Evolutionary conservation across 2,888 invertebrate species (phyloP), one percentile per base, ranked within the genome.

Genomic region (Acheta domesticus): DNA sequence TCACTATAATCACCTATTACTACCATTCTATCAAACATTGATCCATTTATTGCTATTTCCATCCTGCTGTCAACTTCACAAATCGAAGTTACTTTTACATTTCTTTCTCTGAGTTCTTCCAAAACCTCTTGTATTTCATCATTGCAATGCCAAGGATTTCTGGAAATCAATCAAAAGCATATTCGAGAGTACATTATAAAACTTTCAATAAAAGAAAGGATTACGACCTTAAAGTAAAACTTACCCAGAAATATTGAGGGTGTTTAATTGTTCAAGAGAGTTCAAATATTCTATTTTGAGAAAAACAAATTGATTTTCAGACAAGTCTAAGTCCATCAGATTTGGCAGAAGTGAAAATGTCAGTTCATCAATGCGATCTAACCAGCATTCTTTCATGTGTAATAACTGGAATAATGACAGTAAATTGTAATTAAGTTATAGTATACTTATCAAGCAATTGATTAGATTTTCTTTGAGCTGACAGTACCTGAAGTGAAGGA

Each of bases 251-350:
- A 91, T 84, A 83, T 90, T 89, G 62, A 92, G 83, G 78, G 87
- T 85, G 79, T 88, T 87, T 77, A 92, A 84, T 81, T 88, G 88
- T 1, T 85, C 85, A 75, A 92, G 83, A 0, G 88, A 87, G 79
- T 87, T 85, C 8, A 92, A 86, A 0, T 89, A 87, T 48, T 88
- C 87, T 0, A 87, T 83, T 78, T 86, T 88, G 0, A 92, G 81
- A 8, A 89, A 88, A 19, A 90, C 87, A 82, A 92, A 86, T 82
- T 90, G 90, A 84, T 93, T 93, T 82, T 90, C 89, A 21, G 91
- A 90, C 79, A 92, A 84, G 84, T 92, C 91, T 79, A 93, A 83
- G 78, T 88, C 87, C 78, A 87, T 87, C 36, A 93, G 84, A 82
- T 89, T 89, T 1, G 91, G 90, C 77, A 92, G 80, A 78, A 89